phyloP scores from a whole-genome alignment of 2,113 vertebrate genomes.

The Scophthalmus maximus region DNA sequence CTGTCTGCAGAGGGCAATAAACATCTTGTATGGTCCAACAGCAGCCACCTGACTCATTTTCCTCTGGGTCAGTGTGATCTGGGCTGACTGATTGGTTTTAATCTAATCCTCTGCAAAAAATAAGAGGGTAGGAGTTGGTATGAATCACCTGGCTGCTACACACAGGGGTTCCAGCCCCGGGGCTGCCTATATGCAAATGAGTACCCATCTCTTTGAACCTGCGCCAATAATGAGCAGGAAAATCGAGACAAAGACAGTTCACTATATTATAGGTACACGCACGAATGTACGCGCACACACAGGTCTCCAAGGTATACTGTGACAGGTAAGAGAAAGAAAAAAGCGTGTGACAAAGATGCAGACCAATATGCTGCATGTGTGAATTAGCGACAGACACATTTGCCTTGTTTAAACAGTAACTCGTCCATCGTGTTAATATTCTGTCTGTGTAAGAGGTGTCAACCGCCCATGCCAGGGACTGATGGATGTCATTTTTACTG shows the following conservation, averaged over 20 bases:
- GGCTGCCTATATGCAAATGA: slow-evolving; percentile 80
- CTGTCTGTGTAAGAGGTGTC: not conserved
- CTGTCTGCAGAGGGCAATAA: slow-evolving; percentile 12
- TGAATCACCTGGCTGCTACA: slow-evolving; percentile 74
- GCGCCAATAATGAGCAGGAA: slow-evolving; percentile 71
- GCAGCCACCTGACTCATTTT: slow-evolving; percentile 34
- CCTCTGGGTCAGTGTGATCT: slow-evolving; percentile 55
- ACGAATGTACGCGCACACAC: not conserved
- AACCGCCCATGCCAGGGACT: not conserved
- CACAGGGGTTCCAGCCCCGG: slow-evolving; percentile 47
- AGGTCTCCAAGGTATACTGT: slow-evolving; percentile 46
- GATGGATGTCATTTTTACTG: slow-evolving; percentile 7
- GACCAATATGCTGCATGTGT: slow-evolving; percentile 1
- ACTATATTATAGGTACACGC: slow-evolving; percentile 7
- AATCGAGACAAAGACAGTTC: slow-evolving; percentile 65
- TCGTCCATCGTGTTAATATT: slow-evolving; percentile 32
- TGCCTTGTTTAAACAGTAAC: slow-evolving; percentile 29
- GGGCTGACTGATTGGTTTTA: slow-evolving; percentile 77
- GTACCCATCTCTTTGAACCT: slow-evolving; percentile 75
- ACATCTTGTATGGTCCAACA: slow-evolving; percentile 32
- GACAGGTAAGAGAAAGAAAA: slow-evolving; percentile 26
- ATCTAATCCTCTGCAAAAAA: slow-evolving; percentile 73
- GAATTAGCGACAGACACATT: slow-evolving; percentile 21
- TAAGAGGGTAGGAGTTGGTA: slow-evolving; percentile 58
- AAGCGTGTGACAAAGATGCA: slow-evolving; percentile 20